phyloP scores from a whole-genome alignment of 2,113 vertebrate genomes.

The Eidolon helvum region DNA sequence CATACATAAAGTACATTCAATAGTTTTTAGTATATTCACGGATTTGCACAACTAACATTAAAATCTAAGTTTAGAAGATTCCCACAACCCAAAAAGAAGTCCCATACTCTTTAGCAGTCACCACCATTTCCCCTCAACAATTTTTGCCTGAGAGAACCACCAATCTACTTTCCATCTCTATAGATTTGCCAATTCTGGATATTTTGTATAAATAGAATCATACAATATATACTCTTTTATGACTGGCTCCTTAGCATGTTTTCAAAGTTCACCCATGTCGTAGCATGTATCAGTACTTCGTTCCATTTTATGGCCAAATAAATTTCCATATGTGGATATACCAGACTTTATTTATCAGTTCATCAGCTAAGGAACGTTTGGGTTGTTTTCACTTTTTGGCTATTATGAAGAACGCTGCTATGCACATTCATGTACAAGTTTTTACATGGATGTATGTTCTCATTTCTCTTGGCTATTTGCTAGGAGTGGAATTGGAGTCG shows the following conservation, averaged over 20 bases:
- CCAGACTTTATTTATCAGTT: background rate
- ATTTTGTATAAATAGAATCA: background rate
- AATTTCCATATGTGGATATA: background rate
- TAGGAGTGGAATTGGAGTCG: background rate
- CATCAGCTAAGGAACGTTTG: background rate
- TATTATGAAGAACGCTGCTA: background rate
- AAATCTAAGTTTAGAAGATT: background rate
- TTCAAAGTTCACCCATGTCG: background rate
- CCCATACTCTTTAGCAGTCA: background rate
- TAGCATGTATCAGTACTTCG: background rate
- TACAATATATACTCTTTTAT: background rate
- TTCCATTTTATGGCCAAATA: background rate
- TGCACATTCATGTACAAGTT: background rate
- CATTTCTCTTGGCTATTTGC: background rate
- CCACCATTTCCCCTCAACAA: background rate
- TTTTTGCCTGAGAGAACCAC: background rate
- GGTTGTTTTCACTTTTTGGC: background rate
- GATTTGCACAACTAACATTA: background rate
- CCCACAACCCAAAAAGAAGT: background rate
- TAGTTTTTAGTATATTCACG: background rate
- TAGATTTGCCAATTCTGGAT: background rate
- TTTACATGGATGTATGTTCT: background rate
- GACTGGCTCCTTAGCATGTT: background rate
- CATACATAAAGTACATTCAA: background rate
- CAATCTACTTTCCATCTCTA: background rate